Evolutionary conservation across 2,888 invertebrate genomes (phyloP), one percentile per base, ranked within the genome.

Genomic region (Branchellion lobata): DNA sequence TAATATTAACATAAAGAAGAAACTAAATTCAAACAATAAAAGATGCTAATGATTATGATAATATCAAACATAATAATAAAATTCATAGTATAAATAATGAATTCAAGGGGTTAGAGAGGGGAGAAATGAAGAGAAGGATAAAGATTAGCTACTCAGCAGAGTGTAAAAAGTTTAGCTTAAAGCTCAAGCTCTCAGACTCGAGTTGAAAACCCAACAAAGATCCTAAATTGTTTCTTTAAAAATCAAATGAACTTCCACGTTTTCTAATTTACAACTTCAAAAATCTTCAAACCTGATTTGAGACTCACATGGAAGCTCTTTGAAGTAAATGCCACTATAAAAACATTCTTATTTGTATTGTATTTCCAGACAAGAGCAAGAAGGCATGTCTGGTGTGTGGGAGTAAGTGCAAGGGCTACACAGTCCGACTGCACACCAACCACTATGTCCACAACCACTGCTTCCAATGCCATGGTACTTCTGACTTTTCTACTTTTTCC

Each of bases 401-500:
- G 5, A n/a, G 21, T n/a, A 57, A 57, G 24, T 57, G 61, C 61
- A 8, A n/a, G 14, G 61, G 61, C 61, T 57, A 14, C 61, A 57
- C 61, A 3, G 61, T 57, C 5, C 5, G 21, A n/a, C 61, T 57
- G 61, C 8, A 8, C 61, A 57, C 21, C 61, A 57, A 57, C 61
- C 61, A 57, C 24, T 57, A 57, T n/a, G 61, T 57, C 24, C 61
- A 57, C 61, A 57, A 57, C 61, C 61, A 8, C n/a, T 57, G 61
- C 61, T 57, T 57, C 24, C 3, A 14, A 3, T 57, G 61, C 61
- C 61, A 57, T 57, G 21, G 61, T 57, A 47, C 8, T 8, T 47
- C 47, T 47, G 47, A 14, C 11, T 47, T 47, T 47, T 14, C 8
- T 14, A 18, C 47, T 14, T 47, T 47, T 47, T 47, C 47, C 18